These are phyloP conservation scores for Sarcophilus harrisii DNA, from an alignment of 2,797 vertebrate species.

Conservation along the genomic window DNA sequence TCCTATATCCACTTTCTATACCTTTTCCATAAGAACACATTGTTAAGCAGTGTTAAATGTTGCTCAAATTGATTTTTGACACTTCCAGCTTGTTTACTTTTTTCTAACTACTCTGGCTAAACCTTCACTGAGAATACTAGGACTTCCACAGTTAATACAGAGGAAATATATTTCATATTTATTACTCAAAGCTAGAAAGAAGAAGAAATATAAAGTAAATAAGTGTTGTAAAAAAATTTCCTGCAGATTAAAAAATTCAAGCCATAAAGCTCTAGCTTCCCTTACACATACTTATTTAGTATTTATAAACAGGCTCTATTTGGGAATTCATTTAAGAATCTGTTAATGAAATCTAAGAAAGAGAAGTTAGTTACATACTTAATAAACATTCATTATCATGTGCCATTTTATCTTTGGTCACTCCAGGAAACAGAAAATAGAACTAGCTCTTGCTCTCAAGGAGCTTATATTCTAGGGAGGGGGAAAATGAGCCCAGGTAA, in stretches of 20 bases:
- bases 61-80: background rate
- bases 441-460: background rate
- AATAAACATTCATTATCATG: background rate
- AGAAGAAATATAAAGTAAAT: background rate
- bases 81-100: background rate
- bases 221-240: background rate
- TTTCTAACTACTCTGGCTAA: conserved; percentile 1
- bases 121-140: background rate
- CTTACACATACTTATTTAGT: background rate
- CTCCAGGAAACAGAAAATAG: background rate
- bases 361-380: background rate
- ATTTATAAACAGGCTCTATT: background rate
- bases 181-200: background rate
- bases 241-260: background rate
- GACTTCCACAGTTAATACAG: conserved; percentile 13
- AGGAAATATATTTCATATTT: conserved; percentile 40
- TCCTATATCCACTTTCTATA: background rate
- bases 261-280: background rate
- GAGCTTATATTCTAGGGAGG: background rate
- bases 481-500: background rate
- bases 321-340: background rate
- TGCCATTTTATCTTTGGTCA: background rate
- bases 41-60: background rate
- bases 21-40: background rate
- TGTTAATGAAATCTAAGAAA: background rate